Evolutionary conservation across 2,797 vertebrate species (phyloP), one percentile per base, ranked within the genome.

Genomic region (Triplophysa yarkandensis): DNA sequence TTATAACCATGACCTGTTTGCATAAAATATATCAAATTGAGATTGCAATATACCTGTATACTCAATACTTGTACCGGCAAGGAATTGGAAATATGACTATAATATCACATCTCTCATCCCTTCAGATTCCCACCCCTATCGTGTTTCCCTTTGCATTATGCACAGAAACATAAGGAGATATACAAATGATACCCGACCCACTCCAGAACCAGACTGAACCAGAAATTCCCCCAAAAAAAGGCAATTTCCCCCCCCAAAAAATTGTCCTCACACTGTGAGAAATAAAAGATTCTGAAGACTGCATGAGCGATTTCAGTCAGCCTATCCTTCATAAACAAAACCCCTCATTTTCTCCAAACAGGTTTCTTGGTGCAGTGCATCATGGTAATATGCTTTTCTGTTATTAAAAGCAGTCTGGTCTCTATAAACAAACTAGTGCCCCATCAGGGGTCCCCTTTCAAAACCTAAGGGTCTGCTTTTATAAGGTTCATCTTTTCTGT

Each of bases 381-480:
- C 44, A 46, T 74, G 63, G 41, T 6, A 28, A 63, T 64, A 58
- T 41, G 34, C 16, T 44, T 48, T 85, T 61, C 73, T 64, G 64
- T 85, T 87, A 87, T 82, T 77, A 72, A 81, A 52, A 76, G 83
- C 81, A 81, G 86, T 81, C 82, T 68, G 68, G 81, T 71, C 82
- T 74, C 79, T 75, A 77, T 65, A 76, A 77, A 34, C 74, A 52
- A 83, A 79, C 21, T 50, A 30, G 52, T 1, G 17, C 14, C 41
- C 16, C 69, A 77, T 75, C 64, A 74, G 78, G 77, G 81, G 72
- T 71, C 80, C 54, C 64, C 71, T 71, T 84, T 82, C 82, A 74
- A 77, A 69, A 68, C 36, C 64, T 79, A 27, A 44, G n/a, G 80
- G 80, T 86, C 32, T 90, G 88, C 88, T 87, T 81, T 85, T 83